Evolutionary conservation across 2,888 invertebrate genomes (phyloP).

Genomic region (Ischnus inquisitorius): DNA sequence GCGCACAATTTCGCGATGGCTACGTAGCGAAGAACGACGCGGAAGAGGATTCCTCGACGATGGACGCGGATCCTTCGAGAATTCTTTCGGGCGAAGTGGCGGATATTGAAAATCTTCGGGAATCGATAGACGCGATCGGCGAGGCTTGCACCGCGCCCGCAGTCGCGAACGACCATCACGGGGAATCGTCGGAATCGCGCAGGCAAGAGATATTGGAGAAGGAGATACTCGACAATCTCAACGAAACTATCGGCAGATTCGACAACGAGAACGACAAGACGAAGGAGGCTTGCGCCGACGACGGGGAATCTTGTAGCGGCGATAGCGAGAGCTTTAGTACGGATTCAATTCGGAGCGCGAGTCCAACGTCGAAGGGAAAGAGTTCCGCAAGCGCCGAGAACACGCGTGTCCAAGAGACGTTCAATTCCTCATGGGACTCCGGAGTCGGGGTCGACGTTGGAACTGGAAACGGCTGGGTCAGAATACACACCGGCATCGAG

Average conservation of each 20-base stretch:
- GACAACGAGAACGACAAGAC: conserved; percentile 74
- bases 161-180: conserved; percentile 45
- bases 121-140: background rate
- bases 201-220: conserved; percentile 61
- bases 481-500: conserved; percentile 88
- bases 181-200: conserved; percentile 37
- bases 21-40: conserved; percentile 21
- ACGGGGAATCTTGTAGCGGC: conserved; percentile 56
- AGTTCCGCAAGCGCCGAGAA: conserved; percentile 60
- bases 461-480: conserved; percentile 87
- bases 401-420: conserved; percentile 75
- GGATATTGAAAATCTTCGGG: background rate
- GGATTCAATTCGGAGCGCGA: conserved; percentile 79
- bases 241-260: conserved; percentile 81
- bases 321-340: conserved; percentile 77
- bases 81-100: background rate
- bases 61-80: background rate
- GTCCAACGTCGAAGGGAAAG: conserved; percentile 69
- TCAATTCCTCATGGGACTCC: conserved; percentile 84
- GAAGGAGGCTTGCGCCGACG: conserved; percentile 52
- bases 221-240: conserved; percentile 80
- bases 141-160: conserved; percentile 13
- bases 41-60: conserved; percentile 2
- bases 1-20: conserved; percentile 21
- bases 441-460: conserved; percentile 87